Evolutionary conservation across 2,113 vertebrate genomes (phyloP).

Genomic region (Chaetops frenatus): DNA sequence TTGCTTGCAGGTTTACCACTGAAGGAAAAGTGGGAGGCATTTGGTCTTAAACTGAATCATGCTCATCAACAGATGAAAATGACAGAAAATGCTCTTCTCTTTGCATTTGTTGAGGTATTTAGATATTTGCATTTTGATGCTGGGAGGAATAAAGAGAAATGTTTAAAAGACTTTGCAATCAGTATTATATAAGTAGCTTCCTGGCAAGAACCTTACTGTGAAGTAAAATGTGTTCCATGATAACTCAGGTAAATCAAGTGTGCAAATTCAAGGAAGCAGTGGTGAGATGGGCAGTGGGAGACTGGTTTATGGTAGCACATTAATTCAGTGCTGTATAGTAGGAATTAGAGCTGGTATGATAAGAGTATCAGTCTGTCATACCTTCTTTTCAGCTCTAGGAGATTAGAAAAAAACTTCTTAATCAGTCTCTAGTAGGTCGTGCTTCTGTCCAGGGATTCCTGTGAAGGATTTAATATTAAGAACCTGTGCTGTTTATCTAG

Average conservation of each 20-base stretch:
- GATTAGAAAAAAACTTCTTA: background rate
- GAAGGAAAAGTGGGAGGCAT: conserved; percentile 86
- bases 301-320: background rate
- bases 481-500: background rate
- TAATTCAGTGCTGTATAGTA: background rate
- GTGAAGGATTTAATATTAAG: background rate
- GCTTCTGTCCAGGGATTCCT: background rate
- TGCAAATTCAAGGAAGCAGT: background rate
- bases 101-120: conserved; percentile 96
- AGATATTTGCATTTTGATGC: background rate
- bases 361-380: background rate
- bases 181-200: background rate
- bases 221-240: background rate
- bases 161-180: background rate
- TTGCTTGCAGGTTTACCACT: conserved; percentile 75
- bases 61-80: conserved; percentile 93
- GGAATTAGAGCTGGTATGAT: background rate
- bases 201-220: background rate
- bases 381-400: background rate
- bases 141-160: background rate
- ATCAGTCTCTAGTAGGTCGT: background rate
- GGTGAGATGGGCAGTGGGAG: background rate
- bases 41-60: conserved; percentile 85
- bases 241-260: background rate
- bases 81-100: conserved; percentile 88